These are phyloP conservation scores for Psilopogon haemacephalus DNA, from an alignment of 2,113 vertebrate species.

Conservation along the genomic window DNA sequence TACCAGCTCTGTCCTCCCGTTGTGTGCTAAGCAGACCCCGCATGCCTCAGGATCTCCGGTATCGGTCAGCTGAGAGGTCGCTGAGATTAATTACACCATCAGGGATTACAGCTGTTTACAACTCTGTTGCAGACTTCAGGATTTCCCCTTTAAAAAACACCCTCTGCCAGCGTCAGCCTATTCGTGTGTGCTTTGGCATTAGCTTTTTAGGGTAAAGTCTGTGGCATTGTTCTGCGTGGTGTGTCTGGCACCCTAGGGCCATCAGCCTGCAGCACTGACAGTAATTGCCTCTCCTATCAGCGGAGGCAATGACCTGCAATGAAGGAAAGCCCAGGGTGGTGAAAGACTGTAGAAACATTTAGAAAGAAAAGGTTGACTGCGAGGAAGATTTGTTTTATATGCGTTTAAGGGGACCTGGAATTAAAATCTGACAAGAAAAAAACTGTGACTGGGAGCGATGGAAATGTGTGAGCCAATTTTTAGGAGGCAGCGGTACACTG, in stretches of 20 bases:
- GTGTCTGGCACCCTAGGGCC: neutral
- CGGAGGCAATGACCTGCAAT: neutral
- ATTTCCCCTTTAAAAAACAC: neutral
- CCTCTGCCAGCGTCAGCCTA: neutral
- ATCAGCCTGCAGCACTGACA: neutral
- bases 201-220: neutral
- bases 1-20: neutral
- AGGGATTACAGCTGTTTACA: neutral
- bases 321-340: neutral
- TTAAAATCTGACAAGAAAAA: neutral
- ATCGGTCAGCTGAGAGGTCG: neutral
- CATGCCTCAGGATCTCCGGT: neutral
- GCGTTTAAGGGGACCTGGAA: neutral
- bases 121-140: neutral
- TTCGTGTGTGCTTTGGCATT: conserved; percentile 11
- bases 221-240: neutral
- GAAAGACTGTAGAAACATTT: neutral
- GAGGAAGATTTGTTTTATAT: neutral
- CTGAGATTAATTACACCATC: neutral
- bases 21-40: neutral
- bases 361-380: neutral
- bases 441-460: neutral
- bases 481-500: neutral
- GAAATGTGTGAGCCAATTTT: neutral
- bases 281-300: neutral